Percentiles rank a stretch among this genome's conserved stretches.
phyloP scores from a whole-genome alignment of 2,797 vertebrate species.

The Phrynocephalus guinanensis region DNA sequence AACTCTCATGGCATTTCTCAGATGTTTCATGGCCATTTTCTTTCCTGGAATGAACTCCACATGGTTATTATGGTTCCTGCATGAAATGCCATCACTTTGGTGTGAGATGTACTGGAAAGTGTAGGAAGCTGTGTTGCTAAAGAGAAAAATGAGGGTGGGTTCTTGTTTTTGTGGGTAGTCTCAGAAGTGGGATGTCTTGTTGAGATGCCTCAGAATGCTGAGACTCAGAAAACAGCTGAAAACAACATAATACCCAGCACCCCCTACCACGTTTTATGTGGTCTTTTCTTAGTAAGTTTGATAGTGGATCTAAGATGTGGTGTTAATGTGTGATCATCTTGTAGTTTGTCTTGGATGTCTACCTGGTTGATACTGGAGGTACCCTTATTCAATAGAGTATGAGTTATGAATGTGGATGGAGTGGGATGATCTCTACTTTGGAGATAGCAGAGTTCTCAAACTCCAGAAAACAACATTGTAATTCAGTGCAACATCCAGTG shows the following conservation, averaged over 20 bases:
- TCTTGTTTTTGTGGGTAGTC: background rate
- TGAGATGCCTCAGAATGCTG: no score
- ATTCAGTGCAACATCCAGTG: background rate
- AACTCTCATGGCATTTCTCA: no score
- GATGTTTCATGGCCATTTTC: no score
- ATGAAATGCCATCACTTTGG: background rate
- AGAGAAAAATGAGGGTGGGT: background rate
- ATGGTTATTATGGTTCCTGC: no score
- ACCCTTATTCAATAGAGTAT: background rate
- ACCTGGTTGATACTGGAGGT: background rate
- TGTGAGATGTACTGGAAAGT: no score
- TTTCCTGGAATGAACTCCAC: no score
- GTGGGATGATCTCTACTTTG: background rate
- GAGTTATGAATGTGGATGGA: background rate
- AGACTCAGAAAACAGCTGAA: no score
- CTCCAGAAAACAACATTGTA: background rate
- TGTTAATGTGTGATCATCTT: background rate
- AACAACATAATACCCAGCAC: no score
- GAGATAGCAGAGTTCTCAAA: background rate
- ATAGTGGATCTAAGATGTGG: background rate
- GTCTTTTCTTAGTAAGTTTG: no score
- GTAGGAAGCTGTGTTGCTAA: no score
- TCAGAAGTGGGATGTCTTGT: background rate
- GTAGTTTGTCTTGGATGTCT: background rate
- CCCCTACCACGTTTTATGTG: no score